phyloP scores from a whole-genome alignment of 53 echinoderm and acorn worm genomes.

The Antedon mediterranea region DNA sequence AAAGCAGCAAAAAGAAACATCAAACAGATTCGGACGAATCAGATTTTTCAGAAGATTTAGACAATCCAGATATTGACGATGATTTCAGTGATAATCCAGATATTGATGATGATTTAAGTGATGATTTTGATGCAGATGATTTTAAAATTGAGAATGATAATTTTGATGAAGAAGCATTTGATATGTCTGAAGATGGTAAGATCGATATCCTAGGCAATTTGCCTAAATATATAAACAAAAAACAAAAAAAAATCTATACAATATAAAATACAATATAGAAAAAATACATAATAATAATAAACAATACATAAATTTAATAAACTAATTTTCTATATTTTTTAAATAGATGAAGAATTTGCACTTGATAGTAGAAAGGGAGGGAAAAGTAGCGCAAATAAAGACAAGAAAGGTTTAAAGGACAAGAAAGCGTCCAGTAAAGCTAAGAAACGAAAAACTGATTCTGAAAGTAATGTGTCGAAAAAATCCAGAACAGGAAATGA shows the following conservation, averaged over 20 bases:
- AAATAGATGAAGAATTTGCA: background rate
- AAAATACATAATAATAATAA: too few species aligned
- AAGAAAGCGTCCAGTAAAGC: background rate
- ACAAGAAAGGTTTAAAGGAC: background rate
- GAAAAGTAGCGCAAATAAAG: background rate
- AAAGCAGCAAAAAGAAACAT: constrained; percentile 22
- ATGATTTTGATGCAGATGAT: constrained; percentile 8
- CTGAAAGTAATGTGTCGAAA: constrained; percentile 27
- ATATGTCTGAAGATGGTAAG: constrained; percentile 32
- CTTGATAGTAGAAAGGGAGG: background rate
- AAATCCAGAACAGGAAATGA: background rate
- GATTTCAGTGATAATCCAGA: constrained; percentile 17
- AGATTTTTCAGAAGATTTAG: constrained; percentile 24
- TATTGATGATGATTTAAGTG: constrained; percentile 6
- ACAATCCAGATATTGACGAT: constrained; percentile 24
- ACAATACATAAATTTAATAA: too few species aligned
- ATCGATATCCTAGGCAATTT: too few species aligned
- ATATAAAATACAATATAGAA: too few species aligned
- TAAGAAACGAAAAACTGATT: background rate
- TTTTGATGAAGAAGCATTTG: constrained; percentile 72
- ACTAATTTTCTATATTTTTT: too few species aligned
- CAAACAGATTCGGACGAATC: constrained; percentile 16
- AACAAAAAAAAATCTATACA: too few species aligned
- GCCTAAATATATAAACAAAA: too few species aligned
- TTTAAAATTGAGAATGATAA: constrained; percentile 46